Evolutionary conservation across 2,797 vertebrate species (phyloP).

Genomic region (Podargus strigoides): DNA sequence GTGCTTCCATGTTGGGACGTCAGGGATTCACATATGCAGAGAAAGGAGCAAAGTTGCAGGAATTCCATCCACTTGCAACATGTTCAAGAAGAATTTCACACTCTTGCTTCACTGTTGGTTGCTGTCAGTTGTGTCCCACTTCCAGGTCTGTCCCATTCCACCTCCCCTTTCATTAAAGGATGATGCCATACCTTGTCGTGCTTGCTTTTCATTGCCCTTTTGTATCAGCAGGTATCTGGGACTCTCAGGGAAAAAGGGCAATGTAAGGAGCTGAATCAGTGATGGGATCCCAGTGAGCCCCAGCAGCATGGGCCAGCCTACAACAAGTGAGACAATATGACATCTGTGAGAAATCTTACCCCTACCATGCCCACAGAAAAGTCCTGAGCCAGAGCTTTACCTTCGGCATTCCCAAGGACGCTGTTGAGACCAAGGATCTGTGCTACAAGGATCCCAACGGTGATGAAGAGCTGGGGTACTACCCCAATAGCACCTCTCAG

Average conservation of each 20-base stretch:
- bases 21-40: background rate
- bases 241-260: slow-evolving; percentile 94
- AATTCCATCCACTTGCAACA: background rate
- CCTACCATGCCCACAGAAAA: fast-evolving
- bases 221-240: slow-evolving; percentile 90
- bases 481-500: slow-evolving; percentile 87
- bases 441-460: slow-evolving; percentile 86
- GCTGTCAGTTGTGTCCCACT: background rate
- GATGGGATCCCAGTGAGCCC: slow-evolving; percentile 88
- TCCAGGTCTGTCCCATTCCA: background rate
- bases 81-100: fast-evolving
- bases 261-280: slow-evolving; percentile 76
- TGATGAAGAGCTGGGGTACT: slow-evolving; percentile 91
- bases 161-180: background rate
- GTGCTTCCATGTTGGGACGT: background rate
- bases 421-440: slow-evolving; percentile 85
- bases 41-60: background rate
- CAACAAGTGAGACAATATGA: background rate
- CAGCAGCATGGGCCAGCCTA: slow-evolving; percentile 86
- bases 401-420: slow-evolving; percentile 79
- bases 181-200: slow-evolving; percentile 73
- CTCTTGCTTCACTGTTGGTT: background rate
- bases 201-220: slow-evolving; percentile 75
- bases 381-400: slow-evolving; percentile 55
- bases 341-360: background rate